Base-by-base conservation (phyloP, 2,888 invertebrate species). In the Chalcosyrphus nemorum region DNA sequence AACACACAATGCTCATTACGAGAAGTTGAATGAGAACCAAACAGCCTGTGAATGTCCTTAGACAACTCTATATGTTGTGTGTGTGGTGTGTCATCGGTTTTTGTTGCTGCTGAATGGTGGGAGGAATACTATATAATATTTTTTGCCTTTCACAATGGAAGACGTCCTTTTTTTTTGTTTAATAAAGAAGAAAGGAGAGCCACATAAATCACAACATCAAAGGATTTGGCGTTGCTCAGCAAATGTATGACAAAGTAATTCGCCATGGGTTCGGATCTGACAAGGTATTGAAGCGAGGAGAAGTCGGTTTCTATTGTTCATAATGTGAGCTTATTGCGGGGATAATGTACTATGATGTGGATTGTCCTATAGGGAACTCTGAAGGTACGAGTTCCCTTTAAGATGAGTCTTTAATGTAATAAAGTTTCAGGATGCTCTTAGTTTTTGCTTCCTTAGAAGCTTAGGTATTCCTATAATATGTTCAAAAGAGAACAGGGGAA, bases 171-270 rank as follows among this genome's bases (percentile, higher is more conserved):
- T 43, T 59, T 59, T 52, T 45, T 47, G 32, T 35, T 57, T 24
- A 32, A 7, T 17, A 5, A 32, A 54, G 32, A 78, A 47, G 66
- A 68, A 24, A 47, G 5, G 27, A 27, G 78, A 72, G 61, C 54
- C 47, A 45, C 72, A 72, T 82, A 82, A 82, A 82, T 82, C 78
- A 82, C 56, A 70, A 82, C 78, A 82, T 82, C 82, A 82, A 82
- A 82, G 82, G 72, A 78, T 74, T 54, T 63, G 41, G 63, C 78
- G 72, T 82, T 78, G 82, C 82, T 72, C 68, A 72, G 77, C 77
- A 66, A 72, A 77, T 68, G 61, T 50, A 77, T 54, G 66, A 78
- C 61, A 77, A 66, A 82, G 72, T 78, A 68, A 82, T 72, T 72
- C 27, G 27, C 82, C 45, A 71, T 43, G 77, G 77, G 66, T 66